These are phyloP conservation scores for Thermophis baileyi DNA, from an alignment of 2,113 vertebrate genomes.

Conservation along the genomic window DNA sequence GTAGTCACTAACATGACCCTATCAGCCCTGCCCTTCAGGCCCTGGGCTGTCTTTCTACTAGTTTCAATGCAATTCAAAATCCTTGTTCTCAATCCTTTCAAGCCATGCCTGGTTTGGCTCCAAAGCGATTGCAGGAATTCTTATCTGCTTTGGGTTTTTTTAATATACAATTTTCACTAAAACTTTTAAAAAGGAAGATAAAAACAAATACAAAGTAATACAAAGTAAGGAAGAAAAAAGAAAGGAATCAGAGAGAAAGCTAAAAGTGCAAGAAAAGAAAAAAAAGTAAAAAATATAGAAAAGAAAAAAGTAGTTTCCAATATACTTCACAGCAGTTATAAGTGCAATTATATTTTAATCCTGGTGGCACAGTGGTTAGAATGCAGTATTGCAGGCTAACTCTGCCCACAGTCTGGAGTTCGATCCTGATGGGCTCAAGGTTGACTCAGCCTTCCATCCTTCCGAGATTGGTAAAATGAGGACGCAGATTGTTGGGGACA, in stretches of 20 bases:
- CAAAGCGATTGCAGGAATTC: background rate
- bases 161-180: background rate
- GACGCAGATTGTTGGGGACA: background rate
- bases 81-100: background rate
- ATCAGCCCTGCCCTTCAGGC: background rate
- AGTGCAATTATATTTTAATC: background rate
- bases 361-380: background rate
- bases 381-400: background rate
- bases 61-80: background rate
- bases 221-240: background rate
- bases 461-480: background rate
- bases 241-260: background rate
- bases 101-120: background rate
- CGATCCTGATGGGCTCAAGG: background rate
- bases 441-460: background rate
- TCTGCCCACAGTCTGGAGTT: background rate
- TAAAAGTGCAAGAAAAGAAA: background rate
- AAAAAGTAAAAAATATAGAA: background rate
- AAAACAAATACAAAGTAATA: too few relatives aligned
- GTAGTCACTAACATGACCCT: background rate
- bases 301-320: background rate
- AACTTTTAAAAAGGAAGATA: background rate
- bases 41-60: background rate
- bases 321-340: background rate
- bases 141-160: background rate